Base-by-base conservation (phyloP, 1,140 invertebrate genomes). In the Maniola jurtina region DNA sequence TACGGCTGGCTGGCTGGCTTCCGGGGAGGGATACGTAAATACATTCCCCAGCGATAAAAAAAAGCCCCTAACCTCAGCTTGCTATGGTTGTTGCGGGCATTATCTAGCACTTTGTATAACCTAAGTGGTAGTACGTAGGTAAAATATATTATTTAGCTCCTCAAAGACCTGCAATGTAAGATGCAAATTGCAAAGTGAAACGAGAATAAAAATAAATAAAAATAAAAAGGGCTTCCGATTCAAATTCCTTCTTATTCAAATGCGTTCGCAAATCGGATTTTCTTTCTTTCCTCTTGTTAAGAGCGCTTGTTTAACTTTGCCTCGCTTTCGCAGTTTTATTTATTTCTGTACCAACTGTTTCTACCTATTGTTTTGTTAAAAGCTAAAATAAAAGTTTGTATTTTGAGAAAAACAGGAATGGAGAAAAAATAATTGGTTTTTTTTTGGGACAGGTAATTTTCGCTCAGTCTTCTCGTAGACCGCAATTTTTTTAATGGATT, bases 231-330 rank as follows among this genome's bases (percentile, higher is more conserved):
- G 47, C 66, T 63, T 64, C 70, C 66, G 55, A 62, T 73, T 76
- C 61, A 70, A 71, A 76, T 77, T 73, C 64, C 61, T 70, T 73
- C 80, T 86, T 86, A 86, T 86, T 86, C 82, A 83, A 86, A 84
- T 84, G 72, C 65, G 58, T 70, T 67, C 68, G 73, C 71, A 84
- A 86, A 86, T 86, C 84, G 68, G 84, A 84, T 86, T 84, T 81
- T 48, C 65, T 84, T 84, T 80, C 65, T 47, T 61, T 67, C 72
- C 73, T 73, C 79, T 84, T 84, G 84, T 86, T 86, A 84, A 81
- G 74, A 77, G 69, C 59, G 73, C 75, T 79, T 83, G 77, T 86
- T 82, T 83, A 76, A 83, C 78, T 83, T 86, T 61, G 61, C 64
- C 63, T 63, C 66, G 56, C 68, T 69, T 73, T 65, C 35, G 58